Conservation (phyloP, 2,797 vertebrate genomes). For the Acrocephalus scirpaceus region DNA sequence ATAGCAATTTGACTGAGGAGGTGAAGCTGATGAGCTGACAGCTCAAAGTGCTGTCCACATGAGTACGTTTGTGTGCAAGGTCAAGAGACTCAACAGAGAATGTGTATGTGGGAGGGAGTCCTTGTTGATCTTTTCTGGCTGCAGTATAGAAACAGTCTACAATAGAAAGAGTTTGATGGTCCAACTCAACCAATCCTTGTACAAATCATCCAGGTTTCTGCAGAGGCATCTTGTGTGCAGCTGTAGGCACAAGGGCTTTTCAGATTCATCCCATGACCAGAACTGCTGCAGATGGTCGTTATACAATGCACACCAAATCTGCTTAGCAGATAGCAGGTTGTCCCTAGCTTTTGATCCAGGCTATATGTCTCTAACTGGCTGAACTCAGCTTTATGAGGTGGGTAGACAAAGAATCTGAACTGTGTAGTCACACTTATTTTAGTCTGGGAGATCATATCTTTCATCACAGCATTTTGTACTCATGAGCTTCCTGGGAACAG, state of each 20-base stretch:
- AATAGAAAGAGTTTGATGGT: not conserved
- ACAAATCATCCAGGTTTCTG: not conserved
- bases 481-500: not conserved
- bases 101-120: not conserved
- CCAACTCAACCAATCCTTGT: not conserved
- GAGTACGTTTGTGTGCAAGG: not conserved
- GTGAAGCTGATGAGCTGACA: not conserved
- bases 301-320: not conserved
- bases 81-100: not conserved
- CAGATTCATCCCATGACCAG: not conserved
- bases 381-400: not conserved
- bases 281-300: not conserved
- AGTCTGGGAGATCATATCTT: not conserved
- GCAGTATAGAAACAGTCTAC: not conserved
- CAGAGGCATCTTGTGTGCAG: not conserved
- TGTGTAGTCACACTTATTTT: not conserved
- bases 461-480: not conserved
- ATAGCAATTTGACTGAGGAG: rapidly evolving
- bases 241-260: not conserved
- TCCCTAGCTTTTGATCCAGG: not conserved
- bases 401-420: not conserved
- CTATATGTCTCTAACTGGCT: not conserved
- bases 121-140: not conserved
- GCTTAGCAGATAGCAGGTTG: not conserved
- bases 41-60: not conserved